Conservation (phyloP, 1,140 invertebrate species). For the Nixonia krombeini region DNA sequence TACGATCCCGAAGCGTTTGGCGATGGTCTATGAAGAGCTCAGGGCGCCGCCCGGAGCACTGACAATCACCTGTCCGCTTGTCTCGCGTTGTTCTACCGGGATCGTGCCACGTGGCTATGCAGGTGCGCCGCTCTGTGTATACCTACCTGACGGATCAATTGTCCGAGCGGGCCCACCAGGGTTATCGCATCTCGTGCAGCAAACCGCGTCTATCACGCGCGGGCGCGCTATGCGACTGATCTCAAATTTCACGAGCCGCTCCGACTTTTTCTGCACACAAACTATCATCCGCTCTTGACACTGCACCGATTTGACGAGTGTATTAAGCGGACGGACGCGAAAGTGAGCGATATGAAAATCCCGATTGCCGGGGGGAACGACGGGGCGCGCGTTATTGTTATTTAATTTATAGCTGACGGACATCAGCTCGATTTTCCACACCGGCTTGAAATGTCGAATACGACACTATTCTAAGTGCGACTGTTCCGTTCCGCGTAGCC, state of each 20-base stretch:
- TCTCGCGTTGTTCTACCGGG: conserved; percentile 47
- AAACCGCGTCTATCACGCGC: conserved; percentile 21
- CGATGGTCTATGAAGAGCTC: conserved; percentile 51
- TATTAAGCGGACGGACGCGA: not conserved
- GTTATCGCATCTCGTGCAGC: conserved; percentile 33
- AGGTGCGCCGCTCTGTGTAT: conserved; percentile 53
- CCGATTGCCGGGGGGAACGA: no score
- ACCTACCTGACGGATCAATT: conserved; percentile 58
- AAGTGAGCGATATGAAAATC: no score
- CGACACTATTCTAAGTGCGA: conserved; percentile 26
- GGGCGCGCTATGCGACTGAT: conserved; percentile 7
- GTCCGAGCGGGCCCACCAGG: conserved; percentile 32
- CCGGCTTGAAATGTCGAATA: conserved; percentile 10
- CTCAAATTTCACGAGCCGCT: conserved; percentile 24
- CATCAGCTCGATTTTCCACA: conserved; percentile 8
- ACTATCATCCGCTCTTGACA: conserved; percentile 8
- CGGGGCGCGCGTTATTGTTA: not conserved
- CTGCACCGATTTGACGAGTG: not conserved
- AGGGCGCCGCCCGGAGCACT: conserved; percentile 57
- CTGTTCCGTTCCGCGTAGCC: conserved; percentile 28
- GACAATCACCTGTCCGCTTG: conserved; percentile 68
- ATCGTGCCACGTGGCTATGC: conserved; percentile 33
- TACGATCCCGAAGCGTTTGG: conserved; percentile 18
- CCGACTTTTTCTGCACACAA: conserved; percentile 5
- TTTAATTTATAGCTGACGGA: conserved; percentile 4